Percentiles rank a stretch among this genome's conserved stretches.
Conservation (phyloP, 2,888 invertebrate species). For the Deladenus siricidicola region DNA sequence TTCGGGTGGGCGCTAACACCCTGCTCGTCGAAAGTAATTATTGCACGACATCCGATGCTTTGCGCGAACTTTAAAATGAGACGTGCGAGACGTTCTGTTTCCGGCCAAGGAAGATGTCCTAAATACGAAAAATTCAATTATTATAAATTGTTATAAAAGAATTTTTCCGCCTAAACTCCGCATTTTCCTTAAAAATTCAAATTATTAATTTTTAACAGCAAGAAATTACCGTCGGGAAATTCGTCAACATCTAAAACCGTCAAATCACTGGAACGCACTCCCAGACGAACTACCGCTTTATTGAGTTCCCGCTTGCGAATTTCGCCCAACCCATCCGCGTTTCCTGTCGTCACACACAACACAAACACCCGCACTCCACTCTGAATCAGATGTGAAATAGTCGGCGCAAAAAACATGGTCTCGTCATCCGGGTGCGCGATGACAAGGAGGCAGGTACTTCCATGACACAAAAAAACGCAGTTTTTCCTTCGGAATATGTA, state of each 20-base stretch:
- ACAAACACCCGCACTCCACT: conserved; percentile 26
- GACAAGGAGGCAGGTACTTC: conserved; percentile 68
- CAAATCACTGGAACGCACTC: conserved; percentile 70
- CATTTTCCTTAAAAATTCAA: no score
- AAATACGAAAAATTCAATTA: no score
- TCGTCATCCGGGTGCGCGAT: conserved; percentile 71
- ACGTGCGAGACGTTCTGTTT: conserved; percentile 20
- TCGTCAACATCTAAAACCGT: conserved; percentile 61
- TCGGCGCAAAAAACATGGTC: conserved; percentile 88
- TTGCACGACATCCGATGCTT: conserved; percentile 40
- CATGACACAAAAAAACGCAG: no score
- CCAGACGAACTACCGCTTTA: conserved; percentile 70
- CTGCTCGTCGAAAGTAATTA: conserved; percentile 85
- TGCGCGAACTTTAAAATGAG: conserved; percentile 21
- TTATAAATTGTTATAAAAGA: no score
- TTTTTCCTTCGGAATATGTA: no score
- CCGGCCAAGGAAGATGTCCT: no score
- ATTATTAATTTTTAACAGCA: conserved; percentile 12
- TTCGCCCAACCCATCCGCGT: conserved; percentile 35
- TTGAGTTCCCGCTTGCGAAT: conserved; percentile 71
- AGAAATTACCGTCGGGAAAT: conserved; percentile 68
- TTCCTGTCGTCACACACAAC: conserved; percentile 36
- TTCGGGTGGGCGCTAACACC: conserved; percentile 88
- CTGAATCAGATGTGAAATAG: conserved; percentile 29
- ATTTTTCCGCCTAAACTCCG: no score